A percentile compares a stretch with the other conserved stretches of the same genome.
phyloP scores from a whole-genome alignment of 2,888 invertebrate genomes.

The Meiosimyza platycephala region DNA sequence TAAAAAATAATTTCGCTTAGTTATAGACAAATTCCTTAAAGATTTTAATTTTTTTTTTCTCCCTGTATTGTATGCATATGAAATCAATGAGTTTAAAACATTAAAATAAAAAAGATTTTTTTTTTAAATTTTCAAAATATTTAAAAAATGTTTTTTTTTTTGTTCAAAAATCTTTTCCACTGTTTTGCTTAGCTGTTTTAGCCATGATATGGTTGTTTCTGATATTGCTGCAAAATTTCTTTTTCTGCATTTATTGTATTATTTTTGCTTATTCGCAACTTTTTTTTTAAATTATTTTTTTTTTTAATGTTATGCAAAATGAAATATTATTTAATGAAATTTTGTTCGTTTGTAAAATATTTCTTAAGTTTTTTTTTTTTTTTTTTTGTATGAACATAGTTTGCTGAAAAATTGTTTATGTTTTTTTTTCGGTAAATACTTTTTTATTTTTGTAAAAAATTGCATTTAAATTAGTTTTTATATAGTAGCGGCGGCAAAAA shows the following conservation, averaged over 20 bases:
- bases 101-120: no score
- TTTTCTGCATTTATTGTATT: conserved; percentile 32
- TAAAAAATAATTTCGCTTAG: neutral
- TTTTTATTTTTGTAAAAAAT: conserved; percentile 15
- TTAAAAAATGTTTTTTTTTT: conserved; percentile 20
- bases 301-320: neutral
- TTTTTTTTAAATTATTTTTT: conserved; percentile 19
- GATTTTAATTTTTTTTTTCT: conserved; percentile 21
- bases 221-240: conserved; percentile 48
- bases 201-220: conserved; percentile 50
- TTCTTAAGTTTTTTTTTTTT: neutral
- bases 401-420: neutral
- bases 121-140: conserved; percentile 2
- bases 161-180: neutral
- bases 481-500: conserved; percentile 26
- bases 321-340: neutral
- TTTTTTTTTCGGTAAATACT: neutral
- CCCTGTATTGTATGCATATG: conserved; percentile 18
- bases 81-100: neutral
- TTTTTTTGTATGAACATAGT: conserved; percentile 13
- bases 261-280: conserved; percentile 36
- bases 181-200: conserved; percentile 18
- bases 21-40: conserved; percentile 1
- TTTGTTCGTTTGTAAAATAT: conserved; percentile 25
- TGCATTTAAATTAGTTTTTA: conserved; percentile 20